Evolutionary conservation across 2,888 invertebrate species (phyloP).

Genomic region (Heteromurus nitidus): DNA sequence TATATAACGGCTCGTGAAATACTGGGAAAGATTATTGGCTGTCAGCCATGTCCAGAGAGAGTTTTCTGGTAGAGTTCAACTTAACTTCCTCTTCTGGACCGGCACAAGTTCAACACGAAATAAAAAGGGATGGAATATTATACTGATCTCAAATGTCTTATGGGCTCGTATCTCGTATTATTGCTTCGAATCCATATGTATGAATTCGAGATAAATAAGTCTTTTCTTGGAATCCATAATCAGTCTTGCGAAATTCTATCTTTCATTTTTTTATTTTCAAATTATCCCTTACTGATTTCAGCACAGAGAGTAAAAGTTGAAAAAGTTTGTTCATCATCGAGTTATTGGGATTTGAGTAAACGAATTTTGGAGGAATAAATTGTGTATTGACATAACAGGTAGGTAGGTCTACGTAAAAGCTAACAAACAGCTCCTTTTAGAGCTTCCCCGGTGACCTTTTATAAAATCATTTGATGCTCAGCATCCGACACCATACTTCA

Average conservation of each 20-base stretch:
- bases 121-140: no score
- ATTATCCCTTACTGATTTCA: neutral
- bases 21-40: constrained; percentile 24
- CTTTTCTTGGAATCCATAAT: neutral
- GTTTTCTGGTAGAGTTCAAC: neutral
- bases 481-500: no score
- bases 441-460: no score
- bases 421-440: no score
- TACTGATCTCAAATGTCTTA: no score
- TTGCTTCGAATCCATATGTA: constrained; percentile 18
- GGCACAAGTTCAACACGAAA: no score
- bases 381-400: no score
- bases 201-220: neutral
- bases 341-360: no score
- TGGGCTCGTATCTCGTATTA: neutral
- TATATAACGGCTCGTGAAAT: constrained; percentile 4
- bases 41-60: constrained; percentile 4
- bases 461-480: no score
- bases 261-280: constrained; percentile 13
- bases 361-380: no score
- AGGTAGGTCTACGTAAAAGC: no score
- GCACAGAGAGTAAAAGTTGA: neutral
- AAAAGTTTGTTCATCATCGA: constrained; percentile 26
- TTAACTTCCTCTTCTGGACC: no score
- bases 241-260: neutral